Evolutionary conservation across 2,888 invertebrate species (phyloP), one percentile per base, ranked within the genome.

Genomic region (Entomobrya proxima): DNA sequence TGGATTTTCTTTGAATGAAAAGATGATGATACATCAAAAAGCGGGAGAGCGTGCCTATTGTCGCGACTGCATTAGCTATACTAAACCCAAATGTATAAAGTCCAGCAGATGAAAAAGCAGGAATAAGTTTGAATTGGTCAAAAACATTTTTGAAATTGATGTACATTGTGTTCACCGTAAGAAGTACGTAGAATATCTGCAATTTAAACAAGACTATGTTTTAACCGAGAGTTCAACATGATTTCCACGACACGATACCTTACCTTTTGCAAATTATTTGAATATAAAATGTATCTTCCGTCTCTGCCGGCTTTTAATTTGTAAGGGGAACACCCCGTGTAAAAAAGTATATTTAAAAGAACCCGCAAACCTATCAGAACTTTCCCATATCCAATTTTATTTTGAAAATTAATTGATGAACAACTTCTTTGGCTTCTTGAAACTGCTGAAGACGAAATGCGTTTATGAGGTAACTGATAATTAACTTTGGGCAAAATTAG

Each of bases 261-360:
- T n/a, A n/a, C n/a, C n/a, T n/a, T n/a, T n/a, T n/a, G 82, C n/a
- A 11, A 44, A 6, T 67, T 76, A 18, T 52, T 75, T 0, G 15
- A 21, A 15, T 75, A 50, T 1, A 82, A 9, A 32, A 50, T 67
- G n/a, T 75, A 32, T 15, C 35, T 50, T 0, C 75, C 82, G 27
- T 24, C 24, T 15, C 30, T 1, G 13, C 11, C 40, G 13, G n/a
- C 77, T 15, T 37, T 30, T 9, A 83, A 18, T 15, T 44, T 84
- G 35, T 32, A 84, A 9, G 83, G 83, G 0, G 50, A 37, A 35
- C 77, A 69, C 1, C 77, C 76, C 3, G 32, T 61, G 44, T 84
- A 84, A 37, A 69, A 84, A 4, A 67, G 24, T 0, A 67, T 15
- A 0, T 32, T 6, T 2, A 76, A 52, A 1, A 72, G 35, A 30